A percentile compares a stretch with the other conserved stretches of the same genome.
These are phyloP conservation scores for Smutsia temminckii DNA, from an alignment of 2,797 vertebrate species.

Conservation along the genomic window DNA sequence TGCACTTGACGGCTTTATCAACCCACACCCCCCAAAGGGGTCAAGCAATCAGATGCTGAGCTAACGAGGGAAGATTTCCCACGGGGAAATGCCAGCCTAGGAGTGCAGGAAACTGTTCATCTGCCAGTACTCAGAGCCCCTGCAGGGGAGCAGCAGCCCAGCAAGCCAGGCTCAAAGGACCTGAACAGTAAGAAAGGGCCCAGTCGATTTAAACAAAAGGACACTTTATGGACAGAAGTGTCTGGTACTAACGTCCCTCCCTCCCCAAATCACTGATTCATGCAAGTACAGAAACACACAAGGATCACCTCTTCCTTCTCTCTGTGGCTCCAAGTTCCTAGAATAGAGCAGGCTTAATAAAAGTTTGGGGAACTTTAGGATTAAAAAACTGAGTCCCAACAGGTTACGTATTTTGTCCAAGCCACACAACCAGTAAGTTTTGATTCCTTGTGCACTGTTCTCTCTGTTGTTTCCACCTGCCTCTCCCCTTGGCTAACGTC, in stretches of 20 bases:
- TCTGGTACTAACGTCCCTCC: not conserved
- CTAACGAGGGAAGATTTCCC: slow-evolving; percentile 57
- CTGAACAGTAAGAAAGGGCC: not conserved
- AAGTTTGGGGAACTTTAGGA: not conserved
- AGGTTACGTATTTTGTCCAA: not conserved
- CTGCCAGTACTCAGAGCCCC: not conserved
- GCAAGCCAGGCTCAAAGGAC: not conserved
- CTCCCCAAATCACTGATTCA: not conserved
- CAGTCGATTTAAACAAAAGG: not conserved
- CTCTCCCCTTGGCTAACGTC: not conserved
- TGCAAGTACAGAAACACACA: not conserved
- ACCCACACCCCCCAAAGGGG: not conserved
- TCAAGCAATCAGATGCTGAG: slow-evolving; percentile 12
- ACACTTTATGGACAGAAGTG: not conserved
- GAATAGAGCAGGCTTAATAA: not conserved
- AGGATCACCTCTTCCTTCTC: not conserved
- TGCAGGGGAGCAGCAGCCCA: not conserved
- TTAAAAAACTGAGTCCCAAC: not conserved
- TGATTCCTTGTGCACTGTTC: not conserved
- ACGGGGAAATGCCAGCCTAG: not conserved
- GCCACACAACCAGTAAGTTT: not conserved
- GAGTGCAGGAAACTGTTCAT: not conserved
- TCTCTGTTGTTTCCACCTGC: not conserved
- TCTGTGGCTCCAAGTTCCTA: not conserved
- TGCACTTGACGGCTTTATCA: not conserved